phyloP scores from a whole-genome alignment of 2,797 vertebrate species.

The Euphonia xanthogaster region DNA sequence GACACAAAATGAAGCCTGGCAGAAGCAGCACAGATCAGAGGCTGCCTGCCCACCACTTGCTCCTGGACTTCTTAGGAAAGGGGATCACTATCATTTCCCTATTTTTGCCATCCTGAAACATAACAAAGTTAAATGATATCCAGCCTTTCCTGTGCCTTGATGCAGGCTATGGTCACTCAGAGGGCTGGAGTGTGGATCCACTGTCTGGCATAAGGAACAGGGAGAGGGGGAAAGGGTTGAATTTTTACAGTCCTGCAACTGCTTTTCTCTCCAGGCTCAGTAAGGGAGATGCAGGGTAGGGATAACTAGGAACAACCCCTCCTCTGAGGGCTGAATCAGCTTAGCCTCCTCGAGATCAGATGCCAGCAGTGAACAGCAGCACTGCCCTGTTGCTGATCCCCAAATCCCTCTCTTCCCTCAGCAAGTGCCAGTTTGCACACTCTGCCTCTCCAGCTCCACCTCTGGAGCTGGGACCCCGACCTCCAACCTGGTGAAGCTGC shows the following conservation, averaged over 20 bases:
- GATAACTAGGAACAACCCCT: neutral
- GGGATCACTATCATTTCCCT: neutral
- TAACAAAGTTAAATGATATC: neutral
- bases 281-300: neutral
- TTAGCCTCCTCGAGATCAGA: neutral
- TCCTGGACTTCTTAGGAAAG: neutral
- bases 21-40: neutral
- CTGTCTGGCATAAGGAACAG: neutral
- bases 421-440: neutral
- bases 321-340: neutral
- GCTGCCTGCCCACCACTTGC: neutral
- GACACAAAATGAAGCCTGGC: neutral
- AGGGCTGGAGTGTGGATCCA: neutral
- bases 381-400: neutral
- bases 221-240: neutral
- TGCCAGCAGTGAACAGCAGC: neutral
- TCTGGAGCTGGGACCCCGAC: neutral
- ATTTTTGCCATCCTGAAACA: neutral
- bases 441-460: neutral
- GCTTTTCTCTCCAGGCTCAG: neutral
- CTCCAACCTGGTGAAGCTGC: neutral
- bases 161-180: neutral
- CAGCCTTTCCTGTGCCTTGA: neutral
- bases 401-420: neutral
- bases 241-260: neutral